Evolutionary conservation across 1,140 invertebrate genomes (phyloP), one percentile per base, ranked within the genome.

Genomic region (Scaptomyza pallida): DNA sequence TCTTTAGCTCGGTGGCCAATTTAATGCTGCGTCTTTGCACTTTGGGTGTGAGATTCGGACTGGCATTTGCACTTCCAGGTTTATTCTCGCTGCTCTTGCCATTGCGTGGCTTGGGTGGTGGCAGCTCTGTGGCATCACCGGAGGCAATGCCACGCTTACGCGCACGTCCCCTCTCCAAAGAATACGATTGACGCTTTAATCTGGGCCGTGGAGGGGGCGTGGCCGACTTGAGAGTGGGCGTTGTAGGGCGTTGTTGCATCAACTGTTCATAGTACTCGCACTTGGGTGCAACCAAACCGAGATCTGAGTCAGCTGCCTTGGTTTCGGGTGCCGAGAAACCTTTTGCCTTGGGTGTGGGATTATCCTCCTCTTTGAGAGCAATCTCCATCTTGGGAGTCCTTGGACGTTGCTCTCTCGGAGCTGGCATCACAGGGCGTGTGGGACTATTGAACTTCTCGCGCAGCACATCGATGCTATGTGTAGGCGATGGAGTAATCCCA

Each of bases 271-370:
- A 90, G 55, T 89, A 91, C 16, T 91, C 72, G 21, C 82, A 72
- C 8, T 64, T 75, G 4, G 89, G 89, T 5, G 88, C 89, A 10
- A 91, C 89, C 16, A 91, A 41, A 2, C 89, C 89, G 17, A 90
- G 43, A 35, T 90, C 78, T 5, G 76, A 73, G 23, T 90, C 89
- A 0, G 89, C 89, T 15, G 89, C 89, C 6, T 85, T 89, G 2
- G 89, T 90, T 40, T 90, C 89, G 2, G 89, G 89, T 3, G 89
- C 89, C 0, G 85, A 89, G 41, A 90, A 90, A 2, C 89, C 89
- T n/a, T 72, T 86, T 3, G 64, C 40, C 2, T 60, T 6, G 0
- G 89, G 85, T 0, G 89, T 74, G 12, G 16, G 5, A 9, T 12
- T 33, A 9, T 2, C 13, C n/a, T 37, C 44, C 5, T 47, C 41